Evolutionary conservation across 2,797 vertebrate species (phyloP).

Genomic region (Betta splendens): DNA sequence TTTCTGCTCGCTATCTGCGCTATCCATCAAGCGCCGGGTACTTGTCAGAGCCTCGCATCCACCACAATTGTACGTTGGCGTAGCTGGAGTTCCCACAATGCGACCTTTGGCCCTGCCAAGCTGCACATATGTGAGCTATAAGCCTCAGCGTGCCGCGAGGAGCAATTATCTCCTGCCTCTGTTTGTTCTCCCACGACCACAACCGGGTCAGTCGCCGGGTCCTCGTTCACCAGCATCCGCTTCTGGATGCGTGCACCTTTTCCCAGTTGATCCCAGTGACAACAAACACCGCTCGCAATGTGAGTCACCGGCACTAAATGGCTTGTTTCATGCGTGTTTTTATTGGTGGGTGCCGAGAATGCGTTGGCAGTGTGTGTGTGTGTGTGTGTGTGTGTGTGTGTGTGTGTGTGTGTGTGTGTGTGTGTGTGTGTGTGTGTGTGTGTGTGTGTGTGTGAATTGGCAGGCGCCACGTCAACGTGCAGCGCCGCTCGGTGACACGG

Average conservation of each 20-base stretch:
- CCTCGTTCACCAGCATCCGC: too few species aligned
- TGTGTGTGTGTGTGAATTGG: too few species aligned
- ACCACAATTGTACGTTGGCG: slow-evolving; percentile 37
- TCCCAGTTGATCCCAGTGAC: too few species aligned
- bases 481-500: slow-evolving; percentile 38
- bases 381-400: too few species aligned
- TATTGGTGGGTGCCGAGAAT: slow-evolving; percentile 2
- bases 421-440: too few species aligned
- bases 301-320: too few species aligned
- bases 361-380: slow-evolving; percentile 25
- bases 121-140: slow-evolving; percentile 43
- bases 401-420: too few species aligned
- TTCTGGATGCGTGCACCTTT: too few species aligned
- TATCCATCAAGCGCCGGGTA: slow-evolving; percentile 48
- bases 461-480: slow-evolving; percentile 73
- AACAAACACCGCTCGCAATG: too few species aligned
- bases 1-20: slow-evolving; percentile 55
- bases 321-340: too few species aligned
- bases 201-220: slow-evolving; percentile 10
- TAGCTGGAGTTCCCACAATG: slow-evolving; percentile 34
- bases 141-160: slow-evolving; percentile 28
- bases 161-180: slow-evolving; percentile 25
- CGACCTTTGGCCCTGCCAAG: slow-evolving; percentile 29
- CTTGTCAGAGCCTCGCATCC: slow-evolving; percentile 40
- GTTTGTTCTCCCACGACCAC: slow-evolving; percentile 48